A percentile compares a stretch with the other conserved stretches of the same genome.
phyloP scores from a whole-genome alignment of 1,140 invertebrate species.

The Apocrypta bakeri region DNA sequence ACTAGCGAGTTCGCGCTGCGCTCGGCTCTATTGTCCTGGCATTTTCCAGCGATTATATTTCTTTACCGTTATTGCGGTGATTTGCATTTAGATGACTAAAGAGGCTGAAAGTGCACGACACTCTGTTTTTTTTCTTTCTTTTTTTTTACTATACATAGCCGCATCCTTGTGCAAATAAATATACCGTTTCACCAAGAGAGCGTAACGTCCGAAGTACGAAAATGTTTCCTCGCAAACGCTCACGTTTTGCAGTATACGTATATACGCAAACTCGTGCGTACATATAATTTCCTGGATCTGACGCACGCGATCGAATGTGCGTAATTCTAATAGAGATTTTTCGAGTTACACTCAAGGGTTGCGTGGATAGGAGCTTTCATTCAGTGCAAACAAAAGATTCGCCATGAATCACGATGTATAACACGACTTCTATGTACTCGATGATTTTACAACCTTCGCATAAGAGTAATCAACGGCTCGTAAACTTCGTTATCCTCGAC shows the following conservation, averaged over 20 bases:
- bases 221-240: too few relatives aligned
- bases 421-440: too few relatives aligned
- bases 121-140: too few relatives aligned
- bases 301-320: too few relatives aligned
- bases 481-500: neutral
- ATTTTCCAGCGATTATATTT: neutral
- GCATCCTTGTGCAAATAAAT: neutral
- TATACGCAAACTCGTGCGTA: too few relatives aligned
- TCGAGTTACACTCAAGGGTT: too few relatives aligned
- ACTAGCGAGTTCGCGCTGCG: too few relatives aligned
- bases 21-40: neutral
- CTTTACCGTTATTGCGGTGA: neutral
- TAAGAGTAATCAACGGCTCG: neutral
- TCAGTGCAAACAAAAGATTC: neutral
- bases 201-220: too few relatives aligned
- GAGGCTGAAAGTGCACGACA: neutral
- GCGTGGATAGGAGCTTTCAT: neutral
- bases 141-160: neutral
- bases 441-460: too few relatives aligned
- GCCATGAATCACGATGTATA: neutral
- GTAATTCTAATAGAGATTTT: too few relatives aligned
- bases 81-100: conserved; percentile 4
- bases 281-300: too few relatives aligned
- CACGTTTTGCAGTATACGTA: too few relatives aligned
- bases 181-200: neutral